These are phyloP conservation scores for Parambassis ranga DNA, from an alignment of 2,797 vertebrate genomes.

Conservation along the genomic window DNA sequence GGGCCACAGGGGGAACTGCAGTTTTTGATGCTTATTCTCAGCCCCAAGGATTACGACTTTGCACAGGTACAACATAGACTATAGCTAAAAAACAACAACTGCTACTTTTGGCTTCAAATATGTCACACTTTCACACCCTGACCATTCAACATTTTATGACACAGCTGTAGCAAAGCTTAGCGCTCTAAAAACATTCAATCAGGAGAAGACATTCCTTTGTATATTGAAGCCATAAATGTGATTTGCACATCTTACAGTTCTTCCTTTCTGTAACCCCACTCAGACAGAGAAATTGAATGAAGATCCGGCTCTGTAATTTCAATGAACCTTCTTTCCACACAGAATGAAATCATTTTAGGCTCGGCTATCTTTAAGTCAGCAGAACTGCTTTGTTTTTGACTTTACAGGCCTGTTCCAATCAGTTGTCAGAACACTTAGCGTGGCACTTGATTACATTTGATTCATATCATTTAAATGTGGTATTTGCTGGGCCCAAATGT, in stretches of 20 bases:
- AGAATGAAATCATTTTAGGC: slow-evolving; percentile 53
- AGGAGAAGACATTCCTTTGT: slow-evolving; percentile 53
- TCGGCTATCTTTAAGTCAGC: slow-evolving; percentile 12
- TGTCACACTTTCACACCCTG: too few species aligned
- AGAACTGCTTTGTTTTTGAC: slow-evolving; percentile 15
- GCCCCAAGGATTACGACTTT: too few species aligned
- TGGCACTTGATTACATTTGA: too few species aligned
- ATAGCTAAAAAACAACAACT: too few species aligned
- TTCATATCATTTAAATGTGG: too few species aligned
- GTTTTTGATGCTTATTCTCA: too few species aligned
- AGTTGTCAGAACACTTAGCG: neutral
- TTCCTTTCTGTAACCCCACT: slow-evolving; percentile 71
- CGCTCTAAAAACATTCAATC: slow-evolving; percentile 51
- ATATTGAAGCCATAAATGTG: slow-evolving; percentile 79
- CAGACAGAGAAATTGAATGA: slow-evolving; percentile 77
- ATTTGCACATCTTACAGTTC: slow-evolving; percentile 81
- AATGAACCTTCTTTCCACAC: slow-evolving; percentile 77
- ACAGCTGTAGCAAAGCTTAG: too few species aligned
- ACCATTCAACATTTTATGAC: too few species aligned
- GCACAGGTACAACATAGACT: too few species aligned
- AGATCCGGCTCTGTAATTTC: slow-evolving; percentile 80
- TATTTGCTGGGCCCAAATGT: slow-evolving; percentile 18
- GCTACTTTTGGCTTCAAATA: too few species aligned
- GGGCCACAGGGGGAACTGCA: too few species aligned
- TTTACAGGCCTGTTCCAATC: neutral